A percentile compares a stretch with the other conserved stretches of the same genome.
These are phyloP conservation scores for Microchirus variegatus DNA, from an alignment of 2,797 vertebrate species.

Conservation along the genomic window DNA sequence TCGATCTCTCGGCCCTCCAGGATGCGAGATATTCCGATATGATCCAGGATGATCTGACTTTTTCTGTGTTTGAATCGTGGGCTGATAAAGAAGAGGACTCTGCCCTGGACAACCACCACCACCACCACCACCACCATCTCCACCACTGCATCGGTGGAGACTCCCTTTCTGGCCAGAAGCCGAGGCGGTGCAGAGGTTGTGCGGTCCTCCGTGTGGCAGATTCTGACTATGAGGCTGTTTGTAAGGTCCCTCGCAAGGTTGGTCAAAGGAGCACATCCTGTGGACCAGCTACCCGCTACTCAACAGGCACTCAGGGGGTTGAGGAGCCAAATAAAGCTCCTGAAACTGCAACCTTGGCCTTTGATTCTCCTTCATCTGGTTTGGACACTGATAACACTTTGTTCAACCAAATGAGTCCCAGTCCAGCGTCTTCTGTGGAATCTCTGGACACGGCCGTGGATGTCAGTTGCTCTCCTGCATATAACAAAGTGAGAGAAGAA, in stretches of 20 bases:
- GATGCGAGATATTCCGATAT: constrained; percentile 85
- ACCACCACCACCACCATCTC: constrained; percentile 25
- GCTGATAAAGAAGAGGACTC: constrained; percentile 82
- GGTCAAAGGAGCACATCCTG: constrained; percentile 86
- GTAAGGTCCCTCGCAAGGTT: constrained; percentile 88
- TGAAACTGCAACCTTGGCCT: constrained; percentile 38
- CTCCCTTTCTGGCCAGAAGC: constrained; percentile 61
- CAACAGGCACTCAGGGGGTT: constrained; percentile 50
- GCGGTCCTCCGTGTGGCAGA: constrained; percentile 88
- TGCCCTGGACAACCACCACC: constrained; percentile 53
- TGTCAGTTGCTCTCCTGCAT: constrained; percentile 43
- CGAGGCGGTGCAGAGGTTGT: constrained; percentile 88
- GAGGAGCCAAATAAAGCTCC: constrained; percentile 67
- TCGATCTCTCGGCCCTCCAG: constrained; percentile 81
- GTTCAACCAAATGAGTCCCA: constrained; percentile 78
- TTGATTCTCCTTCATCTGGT: constrained; percentile 43
- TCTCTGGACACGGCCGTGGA: constrained; percentile 84
- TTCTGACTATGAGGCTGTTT: constrained; percentile 93
- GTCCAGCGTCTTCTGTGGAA: constrained; percentile 85
- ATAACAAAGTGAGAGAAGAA: constrained; percentile 67
- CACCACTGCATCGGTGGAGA: constrained; percentile 70
- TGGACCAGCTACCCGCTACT: constrained; percentile 83
- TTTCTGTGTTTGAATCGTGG: constrained; percentile 92
- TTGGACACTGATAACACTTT: constrained; percentile 53
- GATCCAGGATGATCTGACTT: constrained; percentile 90